Evolutionary conservation across 2,113 vertebrate genomes (phyloP), one percentile per base, ranked within the genome.

Genomic region (Sigmodon hispidus): DNA sequence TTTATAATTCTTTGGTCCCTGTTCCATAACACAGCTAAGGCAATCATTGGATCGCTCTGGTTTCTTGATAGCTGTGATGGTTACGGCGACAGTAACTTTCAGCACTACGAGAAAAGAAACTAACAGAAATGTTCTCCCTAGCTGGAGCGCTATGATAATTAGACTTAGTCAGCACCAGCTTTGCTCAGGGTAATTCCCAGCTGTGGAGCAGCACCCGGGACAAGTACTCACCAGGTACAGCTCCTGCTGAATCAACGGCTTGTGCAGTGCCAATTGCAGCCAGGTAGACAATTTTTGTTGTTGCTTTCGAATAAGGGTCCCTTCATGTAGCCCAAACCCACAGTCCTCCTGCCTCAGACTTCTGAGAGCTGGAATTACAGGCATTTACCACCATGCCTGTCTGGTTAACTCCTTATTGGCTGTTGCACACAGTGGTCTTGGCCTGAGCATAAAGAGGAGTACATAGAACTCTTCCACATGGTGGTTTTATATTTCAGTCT

Each of bases 1-100:
- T 96, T 94, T 79, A 80, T 45, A 70, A 63, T 84, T 92, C 70
- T n/a, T 15, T 83, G 50, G 40, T 40, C 21, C 31, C 93, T 17
- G 36, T 4, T 26, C 22, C 57, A 26, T 57, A 75, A 85, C 22
- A 80, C 43, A 90, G 34, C 34, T 70, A 80, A 92, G 73, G 45
- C 86, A 87, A 77, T 61, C 59, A 72, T 55, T 26, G 3, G 12
- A 40, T 61, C 13, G 3, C 52, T 40, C 52, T 61, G n/a, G 16
- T 83, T 19, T 84, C 57, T 63, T 45, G 80, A 31, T 24, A 43
- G 15, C 57, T 84, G n/a, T 43, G 59, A 31, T 84, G 40, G 1
- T 83, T 83, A 43, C 4, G 7, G n/a, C 26, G 43, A 31, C 57
- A 43, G 24, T 31, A 29, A 61, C 57, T 63, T 31, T 61, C 15